Conservation (phyloP, 2,888 invertebrate species). For the Tachina lurida region DNA sequence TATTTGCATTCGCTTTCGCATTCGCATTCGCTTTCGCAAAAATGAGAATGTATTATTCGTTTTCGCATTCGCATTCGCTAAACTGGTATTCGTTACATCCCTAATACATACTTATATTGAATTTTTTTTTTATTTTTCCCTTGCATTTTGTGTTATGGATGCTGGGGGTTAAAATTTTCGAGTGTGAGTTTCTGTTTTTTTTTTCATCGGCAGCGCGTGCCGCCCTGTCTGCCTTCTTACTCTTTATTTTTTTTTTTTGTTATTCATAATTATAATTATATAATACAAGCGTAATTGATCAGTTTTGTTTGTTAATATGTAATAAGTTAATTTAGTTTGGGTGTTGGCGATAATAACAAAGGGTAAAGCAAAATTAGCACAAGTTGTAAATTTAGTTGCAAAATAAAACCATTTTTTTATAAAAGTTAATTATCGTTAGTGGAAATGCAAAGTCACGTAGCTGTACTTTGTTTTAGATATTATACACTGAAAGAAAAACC, state of each 20-base stretch:
- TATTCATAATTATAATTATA: conserved; percentile 47
- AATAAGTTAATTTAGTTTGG: conserved; percentile 38
- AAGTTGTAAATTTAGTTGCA: no score
- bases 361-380: not conserved
- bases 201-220: conserved; percentile 45
- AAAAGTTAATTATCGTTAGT: no score
- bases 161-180: conserved; percentile 42
- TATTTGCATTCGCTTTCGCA: no score
- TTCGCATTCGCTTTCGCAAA: no score
- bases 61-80: no score
- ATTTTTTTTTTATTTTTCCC: not conserved
- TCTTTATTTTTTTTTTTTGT: not conserved
- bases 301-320: conserved; percentile 1
- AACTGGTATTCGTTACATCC: no score
- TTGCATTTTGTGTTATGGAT: conserved; percentile 39
- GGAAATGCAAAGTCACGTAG: no score
- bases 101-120: not conserved
- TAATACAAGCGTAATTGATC: conserved; percentile 39
- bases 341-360: conserved; percentile 1
- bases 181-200: conserved; percentile 2
- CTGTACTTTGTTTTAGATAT: no score
- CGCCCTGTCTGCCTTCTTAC: not conserved
- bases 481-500: no score
- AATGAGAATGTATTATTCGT: no score
- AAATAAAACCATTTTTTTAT: no score